Base-by-base conservation (phyloP, 2,113 vertebrate species). In the Acanthisitta chloris region DNA sequence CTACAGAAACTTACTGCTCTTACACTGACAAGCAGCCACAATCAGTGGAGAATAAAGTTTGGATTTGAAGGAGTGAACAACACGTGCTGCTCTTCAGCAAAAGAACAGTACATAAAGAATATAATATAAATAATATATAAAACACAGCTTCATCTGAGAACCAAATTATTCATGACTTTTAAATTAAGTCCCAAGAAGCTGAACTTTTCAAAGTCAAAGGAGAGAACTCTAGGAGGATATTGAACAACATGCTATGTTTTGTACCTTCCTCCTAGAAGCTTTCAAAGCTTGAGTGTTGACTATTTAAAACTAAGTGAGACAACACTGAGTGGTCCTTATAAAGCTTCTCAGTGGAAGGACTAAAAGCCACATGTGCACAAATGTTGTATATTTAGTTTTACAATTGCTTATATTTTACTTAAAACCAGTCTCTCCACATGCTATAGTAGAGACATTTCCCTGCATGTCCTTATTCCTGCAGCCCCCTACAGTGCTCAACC, bases 311-410 rank as follows among this genome's bases (percentile, higher is more conserved):
- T n/a, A n/a, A n/a, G n/a, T n/a, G 9, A 71, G 36, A 31, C 38
- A 45, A 5, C 36, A 17, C 69, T 4, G 33, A 70, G 23, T 2
- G 20, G 11, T n/a, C 26, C 59, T 54, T 20, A 14, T 0, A 29
- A 36, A 74, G 28, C 51, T 48, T 62, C 54, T 52, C 66, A 31
- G 6, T 5, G 29, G 12, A 25, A 79, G 15, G 8, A 31, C 70
- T n/a, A 61, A 78, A 25, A 81, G 73, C 42, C 51, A 74, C 33
- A 61, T 0, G 0, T 1, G 25, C 15, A 14, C 6, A 24, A 21
- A 9, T 5, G 7, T 9, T 55, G 6, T 4, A 2, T 2, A 10
- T 25, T 70, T 61, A 67, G 17, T 23, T 54, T 51, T n/a, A 24
- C 7, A 65, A 2, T 0, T 28, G 20, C 19, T 20, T 29, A 34